Conservation (phyloP, 2,113 vertebrate genomes). For the Nothocercus nigrocapillus region DNA sequence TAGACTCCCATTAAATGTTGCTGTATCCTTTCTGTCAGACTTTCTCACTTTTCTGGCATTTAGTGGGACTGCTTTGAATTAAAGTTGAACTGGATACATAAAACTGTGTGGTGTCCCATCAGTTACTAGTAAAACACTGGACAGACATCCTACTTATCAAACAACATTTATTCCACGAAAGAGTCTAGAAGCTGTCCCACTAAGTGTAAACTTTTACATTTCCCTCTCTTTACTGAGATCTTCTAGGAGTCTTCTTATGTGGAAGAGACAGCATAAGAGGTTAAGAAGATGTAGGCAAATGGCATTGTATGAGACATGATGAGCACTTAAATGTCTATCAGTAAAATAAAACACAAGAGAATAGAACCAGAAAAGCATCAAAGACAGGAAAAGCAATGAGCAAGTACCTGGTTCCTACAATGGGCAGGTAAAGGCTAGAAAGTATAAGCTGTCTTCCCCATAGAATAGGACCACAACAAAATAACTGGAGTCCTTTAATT, state of each 20-base stretch:
- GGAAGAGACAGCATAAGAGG: background rate
- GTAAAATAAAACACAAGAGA: background rate
- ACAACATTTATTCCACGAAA: background rate
- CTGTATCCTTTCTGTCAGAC: background rate
- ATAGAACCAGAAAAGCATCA: background rate
- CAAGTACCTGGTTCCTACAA: background rate
- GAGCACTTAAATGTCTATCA: background rate
- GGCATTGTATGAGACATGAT: fast-evolving
- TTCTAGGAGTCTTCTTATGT: background rate
- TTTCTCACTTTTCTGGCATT: background rate
- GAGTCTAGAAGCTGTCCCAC: background rate
- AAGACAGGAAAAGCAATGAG: conserved; percentile 26
- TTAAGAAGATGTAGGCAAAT: background rate
- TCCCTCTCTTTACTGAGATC: background rate
- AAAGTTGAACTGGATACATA: background rate
- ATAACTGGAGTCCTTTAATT: conserved; percentile 5
- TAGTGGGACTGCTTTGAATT: background rate
- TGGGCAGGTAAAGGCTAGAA: conserved; percentile 19
- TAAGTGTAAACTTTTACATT: background rate
- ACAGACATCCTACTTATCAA: background rate
- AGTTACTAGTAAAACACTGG: background rate
- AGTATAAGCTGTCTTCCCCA: conserved; percentile 10
- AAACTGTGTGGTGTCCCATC: background rate
- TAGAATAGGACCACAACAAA: background rate
- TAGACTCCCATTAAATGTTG: background rate